These are phyloP conservation scores for Dynastes tityus DNA, from an alignment of 2,888 invertebrate genomes.

Conservation along the genomic window DNA sequence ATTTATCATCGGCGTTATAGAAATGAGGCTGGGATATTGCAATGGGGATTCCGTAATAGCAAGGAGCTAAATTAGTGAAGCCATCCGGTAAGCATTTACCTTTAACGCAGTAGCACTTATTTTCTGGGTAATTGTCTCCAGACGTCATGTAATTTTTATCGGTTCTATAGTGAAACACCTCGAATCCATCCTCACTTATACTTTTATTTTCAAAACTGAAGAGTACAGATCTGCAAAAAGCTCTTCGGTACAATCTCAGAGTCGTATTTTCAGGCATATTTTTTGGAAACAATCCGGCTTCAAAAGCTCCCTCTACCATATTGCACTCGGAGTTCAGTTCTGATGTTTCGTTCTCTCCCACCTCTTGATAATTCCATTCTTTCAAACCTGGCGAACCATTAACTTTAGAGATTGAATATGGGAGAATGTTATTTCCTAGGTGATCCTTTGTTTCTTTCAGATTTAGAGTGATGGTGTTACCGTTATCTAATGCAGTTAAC, in stretches of 20 bases:
- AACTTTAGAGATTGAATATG: constrained; percentile 76
- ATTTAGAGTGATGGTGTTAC: constrained; percentile 72
- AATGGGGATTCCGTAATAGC: constrained; percentile 80
- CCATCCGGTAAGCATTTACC: constrained; percentile 82
- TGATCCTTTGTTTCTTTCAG: constrained; percentile 54
- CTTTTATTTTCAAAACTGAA: constrained; percentile 69
- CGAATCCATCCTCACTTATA: constrained; percentile 71
- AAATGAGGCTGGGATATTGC: constrained; percentile 78
- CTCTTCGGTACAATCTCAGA: constrained; percentile 80
- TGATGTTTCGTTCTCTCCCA: constrained; percentile 58
- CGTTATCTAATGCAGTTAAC: constrained; percentile 77
- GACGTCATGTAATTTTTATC: constrained; percentile 76
- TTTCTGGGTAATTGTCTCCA: constrained; percentile 73
- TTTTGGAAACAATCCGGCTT: constrained; percentile 82
- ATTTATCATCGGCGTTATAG: constrained; percentile 76
- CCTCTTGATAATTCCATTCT: constrained; percentile 78
- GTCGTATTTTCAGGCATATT: constrained; percentile 73
- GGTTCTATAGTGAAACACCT: constrained; percentile 76
- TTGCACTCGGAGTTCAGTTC: constrained; percentile 76
- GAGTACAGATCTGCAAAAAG: constrained; percentile 83
- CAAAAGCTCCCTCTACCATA: constrained; percentile 78
- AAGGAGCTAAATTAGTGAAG: constrained; percentile 71
- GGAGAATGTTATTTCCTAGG: constrained; percentile 59
- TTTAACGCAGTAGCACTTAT: constrained; percentile 77
- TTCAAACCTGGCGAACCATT: constrained; percentile 79